Conservation (phyloP, 2,113 vertebrate genomes). For the Oryctolagus cuniculus region DNA sequence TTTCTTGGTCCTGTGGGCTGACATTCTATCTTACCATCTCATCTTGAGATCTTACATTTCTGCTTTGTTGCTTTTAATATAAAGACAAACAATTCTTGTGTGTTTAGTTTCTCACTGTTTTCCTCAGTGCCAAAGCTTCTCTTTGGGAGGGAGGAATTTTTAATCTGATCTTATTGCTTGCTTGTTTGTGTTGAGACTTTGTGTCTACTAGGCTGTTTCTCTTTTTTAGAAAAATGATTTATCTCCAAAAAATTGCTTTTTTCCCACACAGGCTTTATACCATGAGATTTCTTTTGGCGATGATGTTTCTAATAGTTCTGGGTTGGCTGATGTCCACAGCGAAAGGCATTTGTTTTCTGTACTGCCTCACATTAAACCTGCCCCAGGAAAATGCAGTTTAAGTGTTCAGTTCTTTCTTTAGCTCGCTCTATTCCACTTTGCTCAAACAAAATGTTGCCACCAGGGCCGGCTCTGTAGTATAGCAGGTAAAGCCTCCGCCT, state of each 20-base stretch:
- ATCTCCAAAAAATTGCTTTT: background rate
- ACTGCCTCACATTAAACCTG: background rate
- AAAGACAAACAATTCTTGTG: background rate
- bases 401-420: background rate
- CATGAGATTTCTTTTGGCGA: background rate
- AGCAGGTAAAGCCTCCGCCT: too few relatives aligned
- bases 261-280: background rate
- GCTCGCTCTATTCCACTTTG: background rate
- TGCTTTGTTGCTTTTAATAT: background rate
- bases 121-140: background rate
- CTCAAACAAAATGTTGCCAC: background rate
- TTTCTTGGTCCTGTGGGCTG: conserved; percentile 6
- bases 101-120: background rate
- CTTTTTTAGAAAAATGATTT: conserved; percentile 50
- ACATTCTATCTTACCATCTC: background rate
- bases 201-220: background rate
- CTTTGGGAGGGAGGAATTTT: background rate
- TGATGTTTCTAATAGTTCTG: background rate
- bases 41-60: conserved; percentile 13
- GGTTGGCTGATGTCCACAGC: background rate
- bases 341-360: conserved; percentile 14
- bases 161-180: conserved; percentile 6
- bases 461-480: too few relatives aligned
- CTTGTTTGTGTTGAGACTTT: background rate
- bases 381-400: background rate